These are phyloP conservation scores for Carollia perspicillata DNA, from an alignment of 2,113 vertebrate genomes.

Conservation along the genomic window DNA sequence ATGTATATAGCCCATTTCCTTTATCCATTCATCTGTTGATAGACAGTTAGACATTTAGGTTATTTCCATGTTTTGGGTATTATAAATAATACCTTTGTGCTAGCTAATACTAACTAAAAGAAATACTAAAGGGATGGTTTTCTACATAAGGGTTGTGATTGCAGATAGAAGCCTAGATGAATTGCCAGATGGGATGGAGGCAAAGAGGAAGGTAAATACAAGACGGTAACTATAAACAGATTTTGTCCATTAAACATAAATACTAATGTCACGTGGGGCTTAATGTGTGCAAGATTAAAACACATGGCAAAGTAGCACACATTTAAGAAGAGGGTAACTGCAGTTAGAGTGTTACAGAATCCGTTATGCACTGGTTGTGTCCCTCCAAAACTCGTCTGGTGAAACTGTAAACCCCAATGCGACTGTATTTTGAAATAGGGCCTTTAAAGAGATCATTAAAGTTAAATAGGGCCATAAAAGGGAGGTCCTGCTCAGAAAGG, in stretches of 20 bases:
- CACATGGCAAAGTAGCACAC: not conserved
- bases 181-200: not conserved
- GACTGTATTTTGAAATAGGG: not conserved
- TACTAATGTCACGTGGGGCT: not conserved
- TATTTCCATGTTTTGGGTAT: not conserved
- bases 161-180: not conserved
- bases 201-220: not conserved
- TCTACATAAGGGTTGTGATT: not conserved
- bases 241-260: not conserved
- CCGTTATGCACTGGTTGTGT: not conserved
- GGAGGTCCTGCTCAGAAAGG: too few species aligned
- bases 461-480: not conserved
- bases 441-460: not conserved
- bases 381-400: not conserved
- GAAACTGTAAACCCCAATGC: not conserved
- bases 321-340: not conserved
- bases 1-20: not conserved
- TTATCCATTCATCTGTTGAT: not conserved
- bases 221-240: not conserved
- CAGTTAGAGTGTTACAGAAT: not conserved
- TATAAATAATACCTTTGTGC: not conserved
- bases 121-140: not conserved
- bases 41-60: not conserved
- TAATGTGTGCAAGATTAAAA: not conserved
- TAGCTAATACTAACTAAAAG: not conserved